Evolutionary conservation across 2,888 invertebrate genomes (phyloP).

Genomic region (Copidosoma aretas): DNA sequence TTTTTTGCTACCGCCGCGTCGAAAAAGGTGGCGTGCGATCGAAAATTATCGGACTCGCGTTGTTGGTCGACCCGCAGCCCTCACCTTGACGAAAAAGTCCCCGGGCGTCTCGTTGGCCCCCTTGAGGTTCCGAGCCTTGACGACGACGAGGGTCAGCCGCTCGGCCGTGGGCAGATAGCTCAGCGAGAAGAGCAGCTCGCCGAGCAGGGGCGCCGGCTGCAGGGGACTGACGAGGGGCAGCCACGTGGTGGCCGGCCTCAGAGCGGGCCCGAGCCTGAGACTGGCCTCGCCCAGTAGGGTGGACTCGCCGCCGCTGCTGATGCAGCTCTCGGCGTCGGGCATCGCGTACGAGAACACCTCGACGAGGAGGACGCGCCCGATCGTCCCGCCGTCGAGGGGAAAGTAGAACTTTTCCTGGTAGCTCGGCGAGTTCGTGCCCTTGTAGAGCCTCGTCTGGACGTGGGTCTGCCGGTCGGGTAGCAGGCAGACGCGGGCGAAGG

Average conservation of each 20-base stretch:
- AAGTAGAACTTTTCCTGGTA: conserved; percentile 80
- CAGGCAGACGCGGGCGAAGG: conserved; percentile 77
- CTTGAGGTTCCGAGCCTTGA: conserved; percentile 77
- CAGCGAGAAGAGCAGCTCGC: conserved; percentile 82
- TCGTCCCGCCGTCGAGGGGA: conserved; percentile 58
- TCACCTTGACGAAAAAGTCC: conserved; percentile 80
- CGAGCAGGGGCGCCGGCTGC: conserved; percentile 67
- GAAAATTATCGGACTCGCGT: no score
- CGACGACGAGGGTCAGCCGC: conserved; percentile 77
- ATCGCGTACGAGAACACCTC: conserved; percentile 57
- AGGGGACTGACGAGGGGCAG: conserved; percentile 75
- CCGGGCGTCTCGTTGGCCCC: conserved; percentile 66
- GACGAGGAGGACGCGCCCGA: conserved; percentile 54
- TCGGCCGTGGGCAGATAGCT: conserved; percentile 85
- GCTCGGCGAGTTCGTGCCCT: conserved; percentile 73
- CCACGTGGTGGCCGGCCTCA: conserved; percentile 78
- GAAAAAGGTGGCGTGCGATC: no score
- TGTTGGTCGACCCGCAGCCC: no score
- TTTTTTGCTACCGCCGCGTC: no score
- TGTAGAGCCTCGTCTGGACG: conserved; percentile 75
- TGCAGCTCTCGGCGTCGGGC: conserved; percentile 29
- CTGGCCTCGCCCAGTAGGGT: conserved; percentile 56
- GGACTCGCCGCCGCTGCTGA: conserved; percentile 43
- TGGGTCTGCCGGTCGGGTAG: conserved; percentile 74
- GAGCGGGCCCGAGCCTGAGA: conserved; percentile 54